These are phyloP conservation scores for Cataglyphis livida DNA, from an alignment of 2,888 invertebrate species.

Conservation along the genomic window DNA sequence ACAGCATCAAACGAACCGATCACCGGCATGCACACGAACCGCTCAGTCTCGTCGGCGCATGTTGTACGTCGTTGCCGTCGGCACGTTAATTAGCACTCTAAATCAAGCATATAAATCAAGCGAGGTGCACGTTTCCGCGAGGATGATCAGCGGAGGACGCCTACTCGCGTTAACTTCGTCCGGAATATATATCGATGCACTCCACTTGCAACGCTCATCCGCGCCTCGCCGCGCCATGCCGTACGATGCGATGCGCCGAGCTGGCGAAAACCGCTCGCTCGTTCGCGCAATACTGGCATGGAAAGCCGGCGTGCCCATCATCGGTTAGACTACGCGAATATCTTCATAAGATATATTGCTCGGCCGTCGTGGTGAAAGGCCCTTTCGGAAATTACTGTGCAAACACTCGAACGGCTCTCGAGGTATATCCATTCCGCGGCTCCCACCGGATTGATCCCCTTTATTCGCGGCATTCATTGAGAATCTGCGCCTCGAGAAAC, in stretches of 20 bases:
- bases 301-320: slow-evolving; percentile 21
- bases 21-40: slow-evolving; percentile 49
- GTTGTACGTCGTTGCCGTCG: slow-evolving; percentile 64
- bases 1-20: slow-evolving; percentile 60
- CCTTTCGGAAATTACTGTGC: slow-evolving; percentile 60
- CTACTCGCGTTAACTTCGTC: slow-evolving; percentile 69
- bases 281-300: slow-evolving; percentile 22
- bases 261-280: slow-evolving; percentile 31
- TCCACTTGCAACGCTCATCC: slow-evolving; percentile 44
- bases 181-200: slow-evolving; percentile 51
- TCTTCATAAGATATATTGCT: slow-evolving; percentile 56
- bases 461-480: slow-evolving; percentile 34
- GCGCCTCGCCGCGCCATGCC: background rate
- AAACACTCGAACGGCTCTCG: slow-evolving; percentile 54
- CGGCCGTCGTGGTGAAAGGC: slow-evolving; percentile 31
- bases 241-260: slow-evolving; percentile 17
- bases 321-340: slow-evolving; percentile 42
- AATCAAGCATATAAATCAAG: slow-evolving; percentile 73
- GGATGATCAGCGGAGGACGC: slow-evolving; percentile 71
- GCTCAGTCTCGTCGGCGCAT: slow-evolving; percentile 42
- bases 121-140: slow-evolving; percentile 70
- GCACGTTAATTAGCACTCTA: slow-evolving; percentile 73
- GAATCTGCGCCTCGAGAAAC: slow-evolving; percentile 17
- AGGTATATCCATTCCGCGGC: slow-evolving; percentile 22
- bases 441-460: slow-evolving; percentile 46